These are phyloP conservation scores for Prionailurus viverrinus DNA, from an alignment of 2,113 vertebrate species.

Conservation along the genomic window DNA sequence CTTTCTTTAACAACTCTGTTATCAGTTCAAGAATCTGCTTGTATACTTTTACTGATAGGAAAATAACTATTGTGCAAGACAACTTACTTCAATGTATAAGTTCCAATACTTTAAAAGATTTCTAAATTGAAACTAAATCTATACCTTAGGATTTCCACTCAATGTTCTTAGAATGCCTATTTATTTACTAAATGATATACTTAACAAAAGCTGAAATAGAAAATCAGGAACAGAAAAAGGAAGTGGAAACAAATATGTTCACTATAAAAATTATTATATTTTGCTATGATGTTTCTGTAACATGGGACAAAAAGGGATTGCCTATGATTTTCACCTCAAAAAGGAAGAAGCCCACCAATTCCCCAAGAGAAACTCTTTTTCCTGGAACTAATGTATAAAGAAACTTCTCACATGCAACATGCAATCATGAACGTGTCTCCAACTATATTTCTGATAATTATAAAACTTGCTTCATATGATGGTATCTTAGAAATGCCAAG, in stretches of 20 bases:
- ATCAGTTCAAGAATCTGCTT: not conserved
- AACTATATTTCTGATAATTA: not conserved
- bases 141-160: not conserved
- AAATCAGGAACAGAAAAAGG: not conserved
- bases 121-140: not conserved
- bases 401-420: not conserved
- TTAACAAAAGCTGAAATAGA: not conserved
- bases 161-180: not conserved
- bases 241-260: not conserved
- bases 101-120: not conserved
- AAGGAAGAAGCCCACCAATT: not conserved
- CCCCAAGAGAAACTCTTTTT: not conserved
- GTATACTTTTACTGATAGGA: not conserved
- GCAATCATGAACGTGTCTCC: not conserved
- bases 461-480: slow-evolving; percentile 1
- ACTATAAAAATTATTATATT: not conserved
- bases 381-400: slow-evolving; percentile 9
- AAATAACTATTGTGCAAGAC: not conserved
- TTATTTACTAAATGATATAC: slow-evolving; percentile 13
- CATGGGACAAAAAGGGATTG: not conserved
- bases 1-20: not conserved
- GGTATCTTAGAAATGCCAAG: not conserved
- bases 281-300: not conserved
- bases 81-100: not conserved
- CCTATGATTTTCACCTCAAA: slow-evolving; percentile 33